A percentile compares a stretch with the other conserved stretches of the same genome.
phyloP scores from a whole-genome alignment of 2,797 vertebrate species.

The Lacerta agilis region DNA sequence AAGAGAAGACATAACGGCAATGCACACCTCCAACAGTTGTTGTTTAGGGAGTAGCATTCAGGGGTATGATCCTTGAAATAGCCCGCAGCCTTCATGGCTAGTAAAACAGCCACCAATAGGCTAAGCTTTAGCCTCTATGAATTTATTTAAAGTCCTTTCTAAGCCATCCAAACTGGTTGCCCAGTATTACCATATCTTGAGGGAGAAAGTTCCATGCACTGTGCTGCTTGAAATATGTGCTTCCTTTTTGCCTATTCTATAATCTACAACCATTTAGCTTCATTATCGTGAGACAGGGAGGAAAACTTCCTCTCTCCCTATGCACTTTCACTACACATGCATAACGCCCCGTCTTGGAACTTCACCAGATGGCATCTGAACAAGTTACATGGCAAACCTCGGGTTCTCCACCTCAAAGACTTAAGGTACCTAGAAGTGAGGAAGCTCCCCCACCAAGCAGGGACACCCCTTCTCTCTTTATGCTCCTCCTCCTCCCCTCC shows the following conservation, averaged over 20 bases:
- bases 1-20: background rate
- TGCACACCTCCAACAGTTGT: background rate
- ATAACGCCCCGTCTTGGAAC: background rate
- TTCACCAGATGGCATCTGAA: background rate
- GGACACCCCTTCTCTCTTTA: background rate
- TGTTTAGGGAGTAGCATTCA: no score
- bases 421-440: no score
- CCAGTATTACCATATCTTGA: background rate
- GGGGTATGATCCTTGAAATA: background rate
- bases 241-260: background rate
- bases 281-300: background rate
- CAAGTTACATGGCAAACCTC: background rate
- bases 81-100: background rate
- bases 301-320: background rate
- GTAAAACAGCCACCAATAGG: background rate
- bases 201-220: background rate
- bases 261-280: background rate
- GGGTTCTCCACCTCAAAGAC: background rate
- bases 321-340: background rate
- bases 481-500: background rate
- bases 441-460: background rate
- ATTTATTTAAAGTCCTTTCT: background rate
- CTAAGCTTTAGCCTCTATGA: background rate
- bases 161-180: background rate
- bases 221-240: background rate